phyloP scores from a whole-genome alignment of 1,140 invertebrate species.

The Ips nitidus region DNA sequence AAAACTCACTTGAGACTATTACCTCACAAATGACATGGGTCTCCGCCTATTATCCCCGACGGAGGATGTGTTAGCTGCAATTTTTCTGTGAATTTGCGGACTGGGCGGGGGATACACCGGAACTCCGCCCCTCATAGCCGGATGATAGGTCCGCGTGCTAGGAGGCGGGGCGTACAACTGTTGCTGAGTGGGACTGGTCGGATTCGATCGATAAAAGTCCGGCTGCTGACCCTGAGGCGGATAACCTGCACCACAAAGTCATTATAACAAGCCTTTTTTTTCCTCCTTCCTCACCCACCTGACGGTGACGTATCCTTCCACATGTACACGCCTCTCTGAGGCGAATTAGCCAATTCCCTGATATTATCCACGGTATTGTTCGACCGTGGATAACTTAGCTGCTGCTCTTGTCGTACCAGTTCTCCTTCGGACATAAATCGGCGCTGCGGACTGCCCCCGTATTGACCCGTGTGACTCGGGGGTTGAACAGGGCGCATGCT shows the following conservation, averaged over 20 bases:
- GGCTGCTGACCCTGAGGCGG: slow-evolving; percentile 49
- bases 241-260: slow-evolving; percentile 36
- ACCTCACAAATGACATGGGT: slow-evolving; percentile 88
- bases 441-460: slow-evolving; percentile 70
- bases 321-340: slow-evolving; percentile 79
- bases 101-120: slow-evolving; percentile 69
- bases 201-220: slow-evolving; percentile 63
- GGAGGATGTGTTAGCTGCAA: slow-evolving; percentile 43
- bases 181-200: slow-evolving; percentile 75
- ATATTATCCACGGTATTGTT: slow-evolving; percentile 68
- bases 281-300: slow-evolving; percentile 30
- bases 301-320: slow-evolving; percentile 75
- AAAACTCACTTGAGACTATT: background rate
- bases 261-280: background rate
- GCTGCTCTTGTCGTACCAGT: slow-evolving; percentile 68
- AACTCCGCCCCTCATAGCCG: slow-evolving; percentile 64
- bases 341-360: slow-evolving; percentile 78
- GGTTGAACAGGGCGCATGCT: slow-evolving; percentile 48
- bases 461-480: slow-evolving; percentile 46
- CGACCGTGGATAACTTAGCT: slow-evolving; percentile 58
- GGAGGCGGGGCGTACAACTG: slow-evolving; percentile 41
- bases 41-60: slow-evolving; percentile 58
- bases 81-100: slow-evolving; percentile 62
- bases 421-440: slow-evolving; percentile 85
- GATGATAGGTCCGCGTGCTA: slow-evolving; percentile 57